phyloP scores from a whole-genome alignment of 1,140 invertebrate species.

The Bombus consobrinus region DNA sequence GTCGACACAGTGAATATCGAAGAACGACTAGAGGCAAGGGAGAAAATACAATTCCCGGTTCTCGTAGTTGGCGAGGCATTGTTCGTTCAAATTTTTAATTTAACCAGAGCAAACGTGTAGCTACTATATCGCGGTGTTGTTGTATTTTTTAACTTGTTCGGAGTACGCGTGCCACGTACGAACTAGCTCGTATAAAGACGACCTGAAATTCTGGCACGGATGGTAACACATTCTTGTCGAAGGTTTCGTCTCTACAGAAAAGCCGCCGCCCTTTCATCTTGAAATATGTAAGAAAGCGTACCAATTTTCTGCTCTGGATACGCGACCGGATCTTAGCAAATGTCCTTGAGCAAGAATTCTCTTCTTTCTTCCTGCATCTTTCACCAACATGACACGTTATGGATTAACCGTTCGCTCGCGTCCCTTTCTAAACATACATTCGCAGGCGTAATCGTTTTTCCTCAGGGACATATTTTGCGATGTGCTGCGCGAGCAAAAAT shows the following conservation, averaged over 20 bases:
- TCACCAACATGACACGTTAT: not conserved
- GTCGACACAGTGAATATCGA: not conserved
- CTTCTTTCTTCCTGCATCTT: not conserved
- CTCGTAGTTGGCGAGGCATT: not conserved
- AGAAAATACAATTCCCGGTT: not conserved
- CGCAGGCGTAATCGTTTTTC: not conserved
- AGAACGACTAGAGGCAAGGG: too few species aligned
- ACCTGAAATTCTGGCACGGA: not conserved
- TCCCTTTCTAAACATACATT: not conserved
- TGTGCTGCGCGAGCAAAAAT: not conserved
- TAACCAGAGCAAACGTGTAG: not conserved
- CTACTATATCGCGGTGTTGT: not conserved
- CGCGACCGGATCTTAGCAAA: not conserved
- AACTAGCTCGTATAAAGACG: not conserved
- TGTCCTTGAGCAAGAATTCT: not conserved
- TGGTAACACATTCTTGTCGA: not conserved
- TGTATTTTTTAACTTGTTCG: not conserved
- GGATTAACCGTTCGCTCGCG: too few species aligned
- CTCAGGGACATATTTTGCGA: accelerated
- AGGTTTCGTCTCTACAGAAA: not conserved
- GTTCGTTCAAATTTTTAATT: slow-evolving; percentile 7
- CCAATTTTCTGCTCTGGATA: not conserved
- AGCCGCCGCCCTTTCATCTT: not conserved
- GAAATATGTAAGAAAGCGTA: slow-evolving; percentile 30
- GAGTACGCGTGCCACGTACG: not conserved